A percentile compares a stretch with the other conserved stretches of the same genome.
phyloP scores from a whole-genome alignment of 2,113 vertebrate species.

The Morone chrysops region DNA sequence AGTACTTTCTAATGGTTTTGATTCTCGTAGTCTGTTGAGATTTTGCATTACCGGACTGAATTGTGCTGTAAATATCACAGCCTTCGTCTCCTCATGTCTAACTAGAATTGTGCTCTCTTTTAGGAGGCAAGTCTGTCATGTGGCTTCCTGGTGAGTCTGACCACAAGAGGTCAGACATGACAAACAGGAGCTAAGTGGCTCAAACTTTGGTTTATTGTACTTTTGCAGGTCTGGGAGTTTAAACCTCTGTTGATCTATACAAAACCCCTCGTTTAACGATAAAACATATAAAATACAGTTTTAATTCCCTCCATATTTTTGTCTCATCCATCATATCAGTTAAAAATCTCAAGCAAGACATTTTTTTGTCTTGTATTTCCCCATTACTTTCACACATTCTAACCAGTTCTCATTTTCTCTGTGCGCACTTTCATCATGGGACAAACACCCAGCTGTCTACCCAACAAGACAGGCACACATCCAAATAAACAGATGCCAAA shows the following conservation, averaged over 20 bases:
- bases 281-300: neutral
- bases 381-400: neutral
- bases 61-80: neutral
- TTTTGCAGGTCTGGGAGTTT: neutral
- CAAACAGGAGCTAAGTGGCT: constrained; percentile 36
- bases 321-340: constrained; percentile 3
- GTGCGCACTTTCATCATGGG: neutral
- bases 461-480: neutral
- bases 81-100: neutral
- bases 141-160: constrained; percentile 42
- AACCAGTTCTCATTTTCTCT: neutral
- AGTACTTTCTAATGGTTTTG: too few species aligned
- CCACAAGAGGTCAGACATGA: constrained; percentile 68
- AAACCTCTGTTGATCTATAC: neutral
- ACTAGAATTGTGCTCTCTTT: neutral
- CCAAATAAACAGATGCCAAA: constrained; percentile 25
- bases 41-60: neutral
- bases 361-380: neutral
- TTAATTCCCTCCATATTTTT: too few species aligned
- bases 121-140: neutral
- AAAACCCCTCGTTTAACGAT: neutral
- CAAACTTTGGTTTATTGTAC: neutral
- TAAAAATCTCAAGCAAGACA: neutral
- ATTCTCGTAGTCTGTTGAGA: neutral
- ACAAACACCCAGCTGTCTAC: constrained; percentile 26